A percentile compares a stretch with the other conserved stretches of the same genome.
Evolutionary conservation across 2,113 vertebrate genomes (phyloP).

Genomic region (Arvicanthis niloticus): DNA sequence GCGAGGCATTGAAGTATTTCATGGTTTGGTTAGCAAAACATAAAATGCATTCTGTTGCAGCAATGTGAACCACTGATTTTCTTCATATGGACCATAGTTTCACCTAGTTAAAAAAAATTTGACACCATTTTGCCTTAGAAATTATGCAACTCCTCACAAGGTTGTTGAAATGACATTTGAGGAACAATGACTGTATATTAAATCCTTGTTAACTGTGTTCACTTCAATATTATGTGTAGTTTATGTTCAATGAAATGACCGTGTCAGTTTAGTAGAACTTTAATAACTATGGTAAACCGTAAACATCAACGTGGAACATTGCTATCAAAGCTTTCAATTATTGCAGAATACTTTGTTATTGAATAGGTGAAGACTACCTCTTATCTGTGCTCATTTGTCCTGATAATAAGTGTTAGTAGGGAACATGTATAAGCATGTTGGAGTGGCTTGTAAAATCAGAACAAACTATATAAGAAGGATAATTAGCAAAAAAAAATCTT

Average conservation of each 20-base stretch:
- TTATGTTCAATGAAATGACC: background rate
- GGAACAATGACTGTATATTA: slow-evolving; percentile 8
- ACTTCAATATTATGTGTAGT: background rate
- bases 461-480: background rate
- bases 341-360: background rate
- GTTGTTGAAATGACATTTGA: slow-evolving; percentile 34
- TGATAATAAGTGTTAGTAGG: slow-evolving; percentile 63
- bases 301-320: background rate
- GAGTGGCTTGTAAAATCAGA: slow-evolving; percentile 43
- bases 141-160: background rate
- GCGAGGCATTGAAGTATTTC: background rate
- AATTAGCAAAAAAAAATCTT: background rate
- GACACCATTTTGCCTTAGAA: background rate
- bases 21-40: slow-evolving; percentile 8
- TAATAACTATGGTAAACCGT: background rate
- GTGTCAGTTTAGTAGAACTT: background rate
- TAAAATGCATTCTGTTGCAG: background rate
- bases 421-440: slow-evolving; percentile 42
- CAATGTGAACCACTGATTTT: background rate
- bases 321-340: slow-evolving; percentile 19
- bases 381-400: background rate
- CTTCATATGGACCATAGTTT: background rate
- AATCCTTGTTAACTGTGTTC: background rate
- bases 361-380: slow-evolving; percentile 5
- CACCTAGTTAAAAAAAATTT: slow-evolving; percentile 1